Conservation (phyloP, 2,888 invertebrate species). For the Gibbula magus region DNA sequence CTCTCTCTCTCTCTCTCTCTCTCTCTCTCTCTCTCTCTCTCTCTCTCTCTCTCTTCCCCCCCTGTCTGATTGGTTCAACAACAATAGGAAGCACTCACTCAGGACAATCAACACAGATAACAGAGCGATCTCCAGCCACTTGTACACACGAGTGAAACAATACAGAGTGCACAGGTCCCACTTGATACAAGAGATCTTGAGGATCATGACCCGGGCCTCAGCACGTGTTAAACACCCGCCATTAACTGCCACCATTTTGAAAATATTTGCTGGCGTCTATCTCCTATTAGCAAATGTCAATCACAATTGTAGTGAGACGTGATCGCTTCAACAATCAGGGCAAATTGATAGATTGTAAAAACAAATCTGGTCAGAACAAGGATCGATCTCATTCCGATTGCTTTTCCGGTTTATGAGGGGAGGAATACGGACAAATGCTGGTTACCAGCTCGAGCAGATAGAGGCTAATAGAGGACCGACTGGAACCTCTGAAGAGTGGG, state of each 20-base stretch:
- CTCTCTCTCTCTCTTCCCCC: too few species aligned
- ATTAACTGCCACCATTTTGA: not conserved
- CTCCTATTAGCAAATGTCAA: constrained; percentile 26
- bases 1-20: too few species aligned
- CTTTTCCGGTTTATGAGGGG: constrained; percentile 25
- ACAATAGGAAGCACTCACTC: not conserved
- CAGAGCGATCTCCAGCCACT: not conserved
- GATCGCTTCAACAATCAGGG: constrained; percentile 24
- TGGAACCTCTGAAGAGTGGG: too few species aligned
- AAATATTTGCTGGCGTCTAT: constrained; percentile 20
- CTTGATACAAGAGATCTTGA: not conserved
- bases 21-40: too few species aligned
- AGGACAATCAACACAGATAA: not conserved
- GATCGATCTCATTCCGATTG: constrained; percentile 25
- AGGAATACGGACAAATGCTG: not conserved
- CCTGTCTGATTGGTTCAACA: not conserved
- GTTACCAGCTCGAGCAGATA: not conserved
- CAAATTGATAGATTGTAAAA: constrained; percentile 31
- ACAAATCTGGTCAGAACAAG: constrained; percentile 21
- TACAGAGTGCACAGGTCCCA: not conserved
- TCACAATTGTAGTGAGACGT: constrained; percentile 22
- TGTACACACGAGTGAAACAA: not conserved
- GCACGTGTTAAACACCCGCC: constrained; percentile 16
- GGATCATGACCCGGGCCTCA: constrained; percentile 9
- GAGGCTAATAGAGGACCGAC: too few species aligned